These are phyloP conservation scores for Kryptolebias marmoratus DNA, from an alignment of 2,113 vertebrate genomes.

Conservation along the genomic window DNA sequence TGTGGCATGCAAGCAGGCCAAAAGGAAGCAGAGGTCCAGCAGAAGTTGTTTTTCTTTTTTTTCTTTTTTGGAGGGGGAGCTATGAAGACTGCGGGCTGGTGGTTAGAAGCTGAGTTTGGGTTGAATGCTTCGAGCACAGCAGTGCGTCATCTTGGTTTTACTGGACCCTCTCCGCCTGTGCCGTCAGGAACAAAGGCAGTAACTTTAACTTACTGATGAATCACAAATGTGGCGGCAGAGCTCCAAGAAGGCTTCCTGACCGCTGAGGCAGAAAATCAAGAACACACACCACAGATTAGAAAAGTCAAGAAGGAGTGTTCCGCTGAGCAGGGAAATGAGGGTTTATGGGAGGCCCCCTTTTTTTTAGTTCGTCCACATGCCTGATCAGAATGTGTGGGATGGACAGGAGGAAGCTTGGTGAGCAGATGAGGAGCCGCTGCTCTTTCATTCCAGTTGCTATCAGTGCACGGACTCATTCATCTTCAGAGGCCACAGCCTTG, in stretches of 20 bases:
- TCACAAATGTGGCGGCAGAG: constrained; percentile 70
- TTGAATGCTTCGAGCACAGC: constrained; percentile 47
- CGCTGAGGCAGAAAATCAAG: constrained; percentile 45
- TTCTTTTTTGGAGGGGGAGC: background rate
- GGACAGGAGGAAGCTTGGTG: constrained; percentile 44
- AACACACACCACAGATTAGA: constrained; percentile 51
- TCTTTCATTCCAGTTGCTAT: constrained; percentile 18
- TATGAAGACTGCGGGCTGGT: constrained; percentile 8
- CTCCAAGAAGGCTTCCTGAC: constrained; percentile 61
- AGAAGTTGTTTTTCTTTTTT: background rate
- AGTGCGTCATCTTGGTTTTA: constrained; percentile 64
- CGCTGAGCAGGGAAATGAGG: constrained; percentile 30
- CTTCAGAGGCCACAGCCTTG: constrained; percentile 41
- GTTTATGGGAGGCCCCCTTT: constrained; percentile 49
- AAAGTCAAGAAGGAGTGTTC: constrained; percentile 37
- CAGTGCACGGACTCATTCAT: constrained; percentile 59
- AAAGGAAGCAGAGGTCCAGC: constrained; percentile 39
- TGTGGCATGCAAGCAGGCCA: constrained; percentile 38
- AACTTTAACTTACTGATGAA: constrained; percentile 70
- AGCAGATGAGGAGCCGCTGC: constrained; percentile 14
- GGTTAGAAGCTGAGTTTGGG: constrained; percentile 23
- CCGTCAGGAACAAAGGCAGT: constrained; percentile 60
- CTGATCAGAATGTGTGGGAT: constrained; percentile 60
- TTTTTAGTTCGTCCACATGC: constrained; percentile 30
- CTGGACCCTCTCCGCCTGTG: constrained; percentile 61